Base-by-base conservation (phyloP, 2,888 invertebrate genomes). In the Callyntrura sp. region DNA sequence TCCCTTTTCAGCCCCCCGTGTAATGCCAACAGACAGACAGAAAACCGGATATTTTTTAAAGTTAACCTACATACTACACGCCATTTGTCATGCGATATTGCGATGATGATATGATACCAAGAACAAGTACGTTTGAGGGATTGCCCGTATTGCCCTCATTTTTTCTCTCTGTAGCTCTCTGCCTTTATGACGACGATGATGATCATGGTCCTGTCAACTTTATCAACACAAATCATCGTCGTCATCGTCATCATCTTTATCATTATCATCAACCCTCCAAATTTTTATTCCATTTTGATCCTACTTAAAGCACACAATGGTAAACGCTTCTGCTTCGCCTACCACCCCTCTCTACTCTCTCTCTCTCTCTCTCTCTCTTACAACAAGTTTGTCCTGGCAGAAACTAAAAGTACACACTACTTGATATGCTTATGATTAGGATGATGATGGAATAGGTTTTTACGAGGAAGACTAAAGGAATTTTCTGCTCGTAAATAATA, bases 401-500 rank as follows among this genome's bases (percentile, higher is more conserved):
- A n/a, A 51, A 51, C 2, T 5, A 51, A 12, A 51, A 51, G 51
- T 51, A 51, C 12, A 51, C 12, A n/a, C n/a, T n/a, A n/a, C 4
- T 6, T 6, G 57, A 57, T 14, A 57, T 57, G 51, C 11, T 51
- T 11, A 57, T 65, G 28, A 12, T 25, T 8, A 14, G 35, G 35
- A 35, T 62, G n/a, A 62, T 62, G 23, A 62, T 62, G 25, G 62
- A 25, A 23, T 25, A 62, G 23, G 8, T 62, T 62, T 51, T 62
- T 62, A 62, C 23, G 23, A 62, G 12, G 23, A 51, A 62, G 25
- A 9, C 23, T 62, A 62, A 62, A 23, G 25, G 25, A 62, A 62
- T 62, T 62, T 62, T 62, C 25, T 23, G 62, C 62, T 62, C 62
- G 62, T 62, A 62, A 62, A 62, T 62, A 62, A 62, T 62, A 25